These are phyloP conservation scores for Drosophila malerkotliana DNA, from an alignment of 1,140 invertebrate species.

Conservation along the genomic window DNA sequence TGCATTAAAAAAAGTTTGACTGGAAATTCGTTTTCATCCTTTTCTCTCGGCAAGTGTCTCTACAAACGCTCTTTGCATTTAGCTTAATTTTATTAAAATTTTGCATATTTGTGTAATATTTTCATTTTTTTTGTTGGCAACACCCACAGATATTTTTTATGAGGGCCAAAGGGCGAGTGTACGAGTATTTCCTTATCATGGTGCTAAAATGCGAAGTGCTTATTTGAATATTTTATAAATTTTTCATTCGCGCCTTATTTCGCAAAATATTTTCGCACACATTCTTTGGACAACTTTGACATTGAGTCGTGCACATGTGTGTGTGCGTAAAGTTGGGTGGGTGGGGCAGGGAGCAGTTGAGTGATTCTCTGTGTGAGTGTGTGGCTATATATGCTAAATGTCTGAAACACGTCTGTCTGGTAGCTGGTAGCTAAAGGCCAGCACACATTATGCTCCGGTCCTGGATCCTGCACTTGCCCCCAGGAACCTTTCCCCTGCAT, in stretches of 20 bases:
- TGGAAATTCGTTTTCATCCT: neutral
- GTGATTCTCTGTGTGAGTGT: slow-evolving; percentile 19
- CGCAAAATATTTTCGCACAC: slow-evolving; percentile 77
- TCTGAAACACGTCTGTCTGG: slow-evolving; percentile 67
- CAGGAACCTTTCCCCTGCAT: slow-evolving; percentile 37
- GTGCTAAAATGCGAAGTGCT: slow-evolving; percentile 69
- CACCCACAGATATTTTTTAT: slow-evolving; percentile 52
- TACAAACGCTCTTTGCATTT: slow-evolving; percentile 20
- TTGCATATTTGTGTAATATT: slow-evolving; percentile 52
- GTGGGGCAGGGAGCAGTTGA: neutral
- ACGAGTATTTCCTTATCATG: slow-evolving; percentile 38
- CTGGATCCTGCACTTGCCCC: slow-evolving; percentile 67
- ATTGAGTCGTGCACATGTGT: slow-evolving; percentile 52
- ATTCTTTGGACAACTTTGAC: slow-evolving; percentile 71
- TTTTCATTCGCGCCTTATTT: slow-evolving; percentile 82
- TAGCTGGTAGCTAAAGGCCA: slow-evolving; percentile 48
- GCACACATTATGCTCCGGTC: slow-evolving; percentile 51
- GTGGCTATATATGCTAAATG: slow-evolving; percentile 61
- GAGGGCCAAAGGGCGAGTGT: slow-evolving; percentile 2
- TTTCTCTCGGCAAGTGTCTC: neutral
- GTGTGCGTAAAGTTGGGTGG: slow-evolving; percentile 4
- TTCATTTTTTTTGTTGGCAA: slow-evolving; percentile 2
- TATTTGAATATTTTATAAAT: slow-evolving; percentile 83
- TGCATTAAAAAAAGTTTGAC: slow-evolving; percentile 35
- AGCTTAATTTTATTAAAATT: slow-evolving; percentile 60